These are phyloP conservation scores for Platanista minor DNA, from an alignment of 2,113 vertebrate genomes.

Conservation along the genomic window DNA sequence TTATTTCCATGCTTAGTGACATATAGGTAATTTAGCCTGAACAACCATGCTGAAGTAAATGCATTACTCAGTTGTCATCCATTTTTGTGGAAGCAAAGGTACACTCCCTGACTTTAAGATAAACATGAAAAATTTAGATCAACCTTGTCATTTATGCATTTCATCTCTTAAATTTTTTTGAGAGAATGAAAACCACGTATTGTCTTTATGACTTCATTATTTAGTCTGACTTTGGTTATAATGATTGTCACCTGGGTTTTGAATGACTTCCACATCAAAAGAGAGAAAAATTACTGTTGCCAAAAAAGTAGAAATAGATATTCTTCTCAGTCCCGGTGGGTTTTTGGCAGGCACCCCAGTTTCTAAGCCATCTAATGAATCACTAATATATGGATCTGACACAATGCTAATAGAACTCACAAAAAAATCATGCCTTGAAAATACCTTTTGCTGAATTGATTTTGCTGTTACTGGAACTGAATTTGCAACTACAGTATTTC, in stretches of 20 bases:
- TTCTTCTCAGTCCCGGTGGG: neutral
- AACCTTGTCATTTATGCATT: neutral
- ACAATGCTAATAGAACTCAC: neutral
- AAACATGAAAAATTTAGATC: neutral
- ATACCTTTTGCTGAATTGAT: neutral
- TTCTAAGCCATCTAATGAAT: neutral
- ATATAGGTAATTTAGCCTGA: neutral
- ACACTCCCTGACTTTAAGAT: neutral
- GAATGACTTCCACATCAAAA: neutral
- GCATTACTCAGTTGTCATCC: neutral
- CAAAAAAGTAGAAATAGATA: neutral
- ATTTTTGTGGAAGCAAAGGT: neutral
- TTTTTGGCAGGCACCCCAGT: neutral
- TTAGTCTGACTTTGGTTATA: neutral
- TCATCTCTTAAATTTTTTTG: neutral
- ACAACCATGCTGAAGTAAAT: neutral
- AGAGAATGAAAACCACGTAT: neutral
- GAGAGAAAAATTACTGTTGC: neutral
- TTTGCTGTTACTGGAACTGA: neutral
- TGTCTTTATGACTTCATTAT: neutral
- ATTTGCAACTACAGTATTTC: neutral
- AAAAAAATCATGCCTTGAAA: neutral
- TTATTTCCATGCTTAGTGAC: neutral
- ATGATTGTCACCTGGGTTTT: neutral
- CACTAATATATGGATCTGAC: neutral